Evolutionary conservation across 2,888 invertebrate species (phyloP), one percentile per base, ranked within the genome.

Genomic region (Ferrisia virgata): DNA sequence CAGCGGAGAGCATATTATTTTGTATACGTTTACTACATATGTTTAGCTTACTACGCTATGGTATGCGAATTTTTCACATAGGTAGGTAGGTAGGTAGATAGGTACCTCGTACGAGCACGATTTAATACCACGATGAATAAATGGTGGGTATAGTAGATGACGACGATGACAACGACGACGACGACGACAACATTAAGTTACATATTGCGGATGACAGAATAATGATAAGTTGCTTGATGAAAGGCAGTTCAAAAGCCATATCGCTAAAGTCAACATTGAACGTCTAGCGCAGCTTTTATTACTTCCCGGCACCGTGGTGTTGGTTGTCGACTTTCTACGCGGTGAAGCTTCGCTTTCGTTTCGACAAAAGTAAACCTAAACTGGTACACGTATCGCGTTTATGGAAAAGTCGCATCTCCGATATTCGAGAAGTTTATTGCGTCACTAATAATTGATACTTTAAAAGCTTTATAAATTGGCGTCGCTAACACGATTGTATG

Each of bases 401-500:
- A 72, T 72, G 33, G 36, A 33, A 64, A 72, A 72, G 72, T 72
- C 33, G 36, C n/a, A n/a, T n/a, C n/a, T n/a, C n/a, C n/a, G 72
- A 72, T 72, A 72, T 72, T 72, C 72, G 31, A 72, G 72, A 72
- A 72, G 72, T 72, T 72, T 72, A 72, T 72, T 72, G 72, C 72
- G 31, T 72, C 36, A 33, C 72, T 72, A 72, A 72, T 72, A 72
- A 33, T 33, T 72, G 72, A 72, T 72, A 72, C 72, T 72, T 72
- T 72, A 72, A 72, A 72, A 72, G 72, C 72, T 72, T 72, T 72
- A 72, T 72, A 72, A 72, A 72, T 72, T 72, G 72, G 72, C 72
- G 33, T 72, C 72, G 72, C 33, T 72, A 33, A 72, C 72, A 72
- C 15, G 33, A 72, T 72, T 72, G 31, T 72, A 72, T 53, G 13